Base-by-base conservation (phyloP, 2,888 invertebrate species). In the Bellardia pandia region DNA sequence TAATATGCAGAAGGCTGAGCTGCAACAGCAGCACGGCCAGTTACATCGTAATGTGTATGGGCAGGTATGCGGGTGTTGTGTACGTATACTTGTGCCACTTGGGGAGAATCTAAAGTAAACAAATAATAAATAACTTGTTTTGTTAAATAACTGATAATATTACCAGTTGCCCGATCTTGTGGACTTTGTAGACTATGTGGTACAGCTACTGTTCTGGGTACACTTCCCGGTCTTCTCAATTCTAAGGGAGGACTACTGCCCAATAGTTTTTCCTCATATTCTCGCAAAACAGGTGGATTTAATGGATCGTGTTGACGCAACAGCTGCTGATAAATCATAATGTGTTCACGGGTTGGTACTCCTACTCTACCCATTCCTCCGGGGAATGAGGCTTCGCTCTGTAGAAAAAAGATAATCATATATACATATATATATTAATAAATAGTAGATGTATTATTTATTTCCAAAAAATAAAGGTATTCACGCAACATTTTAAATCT, bases 201-300 rank as follows among this genome's bases (percentile, higher is more conserved):
- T 90, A 95, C 96, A 89, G 95, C 95, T 82, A 95, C 94, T 64
- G 95, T 95, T 89, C 96, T 94, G 60, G 94, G 94, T 0, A 94
- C 95, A 82, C 94, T 94, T 42, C 94, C 94, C 1, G 95, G 94
- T 58, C 96, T 93, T 71, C 97, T 95, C 90, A 97, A 93, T 93
- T 97, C 97, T 90, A 96, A 93, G 45, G 97, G 96, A 89, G 97
- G 96, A 92, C 96, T 95, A 82, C 95, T 96, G 85, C 95, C 96
- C 90, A 96, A 95, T 91, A 96, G 90, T 75, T 92, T 91, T 76
- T 94, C 94, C 72, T 94, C 94, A 11, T 92, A 90, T 75, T 94
- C 94, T 48, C 91, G 90, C 83, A 91, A 89, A 3, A 90, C 58
- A 7, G 88, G 89, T 0, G 89, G 88, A 74, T 90, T 91, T 45